These are phyloP conservation scores for Drosophila kambysellisi DNA, from an alignment of 2,888 invertebrate genomes.

Conservation along the genomic window DNA sequence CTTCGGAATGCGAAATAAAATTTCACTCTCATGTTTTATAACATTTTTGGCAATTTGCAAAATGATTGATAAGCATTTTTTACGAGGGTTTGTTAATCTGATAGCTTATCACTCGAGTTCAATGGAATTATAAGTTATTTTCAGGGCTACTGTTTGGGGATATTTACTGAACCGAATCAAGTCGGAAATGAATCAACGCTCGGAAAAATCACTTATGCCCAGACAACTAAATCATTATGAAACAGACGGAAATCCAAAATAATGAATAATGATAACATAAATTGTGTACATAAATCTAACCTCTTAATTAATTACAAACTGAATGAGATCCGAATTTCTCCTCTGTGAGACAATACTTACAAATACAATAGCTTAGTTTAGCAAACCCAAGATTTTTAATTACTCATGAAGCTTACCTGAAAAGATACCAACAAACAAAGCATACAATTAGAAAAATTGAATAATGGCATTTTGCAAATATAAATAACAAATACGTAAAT, in stretches of 20 bases:
- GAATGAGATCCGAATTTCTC: neutral
- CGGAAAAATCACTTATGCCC: neutral
- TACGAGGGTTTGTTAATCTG: slow-evolving; percentile 3
- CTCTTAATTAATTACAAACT: neutral
- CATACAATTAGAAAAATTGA: slow-evolving; percentile 1
- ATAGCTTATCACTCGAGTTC: slow-evolving; percentile 28
- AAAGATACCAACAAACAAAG: slow-evolving; percentile 12
- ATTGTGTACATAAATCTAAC: neutral
- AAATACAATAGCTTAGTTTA: neutral
- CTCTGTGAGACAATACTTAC: slow-evolving; percentile 20
- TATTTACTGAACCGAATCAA: neutral
- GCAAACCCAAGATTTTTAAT: neutral
- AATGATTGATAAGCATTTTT: slow-evolving; percentile 28
- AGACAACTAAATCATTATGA: neutral
- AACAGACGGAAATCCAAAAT: neutral
- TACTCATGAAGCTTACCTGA: slow-evolving; percentile 33
- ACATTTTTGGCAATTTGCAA: slow-evolving; percentile 4
- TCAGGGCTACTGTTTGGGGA: neutral
- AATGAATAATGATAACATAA: neutral
- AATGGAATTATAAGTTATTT: slow-evolving; percentile 13
- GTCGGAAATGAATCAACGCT: neutral
- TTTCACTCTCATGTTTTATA: neutral
- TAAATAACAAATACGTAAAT: neutral
- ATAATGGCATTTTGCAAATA: neutral
- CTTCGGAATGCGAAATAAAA: neutral